These are phyloP conservation scores for Colletes latitarsis DNA, from an alignment of 1,140 invertebrate species.

Conservation along the genomic window DNA sequence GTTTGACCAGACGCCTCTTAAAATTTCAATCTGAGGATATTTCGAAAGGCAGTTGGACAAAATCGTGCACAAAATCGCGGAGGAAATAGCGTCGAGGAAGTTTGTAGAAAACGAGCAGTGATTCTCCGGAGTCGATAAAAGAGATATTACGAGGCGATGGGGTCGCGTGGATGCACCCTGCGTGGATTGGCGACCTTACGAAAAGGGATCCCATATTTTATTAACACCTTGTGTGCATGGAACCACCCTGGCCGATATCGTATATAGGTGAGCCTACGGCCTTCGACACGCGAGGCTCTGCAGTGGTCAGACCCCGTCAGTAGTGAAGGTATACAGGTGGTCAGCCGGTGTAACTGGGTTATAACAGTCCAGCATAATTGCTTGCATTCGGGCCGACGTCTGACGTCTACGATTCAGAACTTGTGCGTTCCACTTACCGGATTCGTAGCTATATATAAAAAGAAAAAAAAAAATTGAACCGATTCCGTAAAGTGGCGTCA, in stretches of 20 bases:
- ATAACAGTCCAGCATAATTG: slow-evolving; percentile 24
- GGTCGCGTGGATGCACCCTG: background rate
- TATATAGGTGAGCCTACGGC: slow-evolving; percentile 29
- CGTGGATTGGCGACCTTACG: background rate
- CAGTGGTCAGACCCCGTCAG: slow-evolving; percentile 38
- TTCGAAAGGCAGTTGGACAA: no score
- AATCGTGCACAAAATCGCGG: no score
- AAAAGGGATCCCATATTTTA: background rate
- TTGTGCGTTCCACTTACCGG: background rate
- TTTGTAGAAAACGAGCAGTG: no score
- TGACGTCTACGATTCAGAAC: slow-evolving; percentile 2
- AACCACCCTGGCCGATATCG: background rate
- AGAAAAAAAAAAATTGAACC: background rate
- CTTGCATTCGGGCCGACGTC: slow-evolving; percentile 8
- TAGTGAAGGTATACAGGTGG: slow-evolving; percentile 44
- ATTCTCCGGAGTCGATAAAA: background rate
- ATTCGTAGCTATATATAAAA: background rate
- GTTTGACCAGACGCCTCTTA: no score
- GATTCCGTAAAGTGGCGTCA: background rate
- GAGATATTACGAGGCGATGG: background rate
- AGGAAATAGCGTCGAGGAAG: no score
- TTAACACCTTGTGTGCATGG: background rate
- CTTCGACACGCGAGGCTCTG: slow-evolving; percentile 66
- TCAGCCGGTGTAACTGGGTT: slow-evolving; percentile 46
- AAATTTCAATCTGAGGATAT: no score